Percentiles rank a stretch among this genome's conserved stretches.
These are phyloP conservation scores for Scartelaos histophorus DNA, from an alignment of 2,113 vertebrate species.

Conservation along the genomic window DNA sequence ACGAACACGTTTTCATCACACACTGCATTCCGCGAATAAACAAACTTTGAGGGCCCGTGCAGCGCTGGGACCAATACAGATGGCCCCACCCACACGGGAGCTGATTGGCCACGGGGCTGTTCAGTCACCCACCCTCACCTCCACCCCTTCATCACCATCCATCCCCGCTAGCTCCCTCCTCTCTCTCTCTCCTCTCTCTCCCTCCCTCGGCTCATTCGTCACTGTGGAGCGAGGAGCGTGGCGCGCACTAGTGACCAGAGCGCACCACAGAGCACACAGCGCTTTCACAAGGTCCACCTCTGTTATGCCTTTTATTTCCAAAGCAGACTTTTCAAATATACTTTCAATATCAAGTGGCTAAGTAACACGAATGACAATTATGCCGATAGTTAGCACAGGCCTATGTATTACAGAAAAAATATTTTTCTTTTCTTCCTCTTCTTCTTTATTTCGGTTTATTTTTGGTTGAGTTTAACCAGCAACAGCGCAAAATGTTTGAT, in stretches of 20 bases:
- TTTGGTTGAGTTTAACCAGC: too few relatives aligned
- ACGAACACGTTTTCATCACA: slow-evolving; percentile 82
- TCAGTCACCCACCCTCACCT: slow-evolving; percentile 71
- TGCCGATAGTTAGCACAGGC: too few relatives aligned
- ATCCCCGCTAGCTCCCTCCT: slow-evolving; percentile 16
- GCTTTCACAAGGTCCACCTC: neutral
- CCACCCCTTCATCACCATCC: slow-evolving; percentile 17
- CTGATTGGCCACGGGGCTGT: slow-evolving; percentile 74
- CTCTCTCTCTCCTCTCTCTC: slow-evolving; percentile 24
- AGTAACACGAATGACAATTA: too few relatives aligned
- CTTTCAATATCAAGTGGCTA: neutral
- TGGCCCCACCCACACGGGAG: slow-evolving; percentile 71
- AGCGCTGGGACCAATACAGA: slow-evolving; percentile 70
- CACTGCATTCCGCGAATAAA: slow-evolving; percentile 82
- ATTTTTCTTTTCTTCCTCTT: too few relatives aligned
- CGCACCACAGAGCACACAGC: slow-evolving; percentile 10
- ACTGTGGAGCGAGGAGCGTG: slow-evolving; percentile 44
- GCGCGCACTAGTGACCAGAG: slow-evolving; percentile 50
- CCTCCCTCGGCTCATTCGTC: slow-evolving; percentile 22
- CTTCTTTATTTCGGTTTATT: too few relatives aligned
- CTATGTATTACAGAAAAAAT: too few relatives aligned
- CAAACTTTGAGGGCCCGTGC: slow-evolving; percentile 85
- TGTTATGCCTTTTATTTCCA: neutral
- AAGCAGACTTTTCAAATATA: neutral
- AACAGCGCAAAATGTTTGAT: neutral